These are phyloP conservation scores for Keiferia lycopersicella DNA, from an alignment of 2,888 invertebrate species.

Conservation along the genomic window DNA sequence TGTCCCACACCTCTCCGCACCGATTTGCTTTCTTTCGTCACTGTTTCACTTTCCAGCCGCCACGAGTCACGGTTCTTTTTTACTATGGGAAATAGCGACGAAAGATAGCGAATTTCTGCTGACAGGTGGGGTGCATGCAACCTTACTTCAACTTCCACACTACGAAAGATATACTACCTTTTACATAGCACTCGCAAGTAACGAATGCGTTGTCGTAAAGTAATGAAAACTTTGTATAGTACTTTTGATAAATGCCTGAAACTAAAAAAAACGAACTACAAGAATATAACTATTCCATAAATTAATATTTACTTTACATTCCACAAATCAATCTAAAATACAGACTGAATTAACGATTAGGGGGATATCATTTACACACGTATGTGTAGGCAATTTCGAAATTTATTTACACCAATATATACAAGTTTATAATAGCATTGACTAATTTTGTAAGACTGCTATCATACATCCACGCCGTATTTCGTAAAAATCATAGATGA, in stretches of 20 bases:
- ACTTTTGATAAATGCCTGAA: background rate
- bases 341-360: conserved; percentile 61
- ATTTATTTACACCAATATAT: conserved; percentile 29
- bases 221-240: background rate
- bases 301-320: conserved; percentile 48
- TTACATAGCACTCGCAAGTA: too few relatives aligned
- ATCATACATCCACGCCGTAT: conserved; percentile 22
- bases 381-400: conserved; percentile 23
- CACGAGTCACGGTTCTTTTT: too few relatives aligned
- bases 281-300: background rate
- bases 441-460: conserved; percentile 30
- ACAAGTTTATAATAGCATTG: conserved; percentile 22
- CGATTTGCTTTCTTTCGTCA: too few relatives aligned
- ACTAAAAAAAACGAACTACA: background rate
- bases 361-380: conserved; percentile 44
- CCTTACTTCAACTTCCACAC: too few relatives aligned
- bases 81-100: too few relatives aligned
- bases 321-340: conserved; percentile 51
- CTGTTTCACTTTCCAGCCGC: too few relatives aligned
- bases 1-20: too few relatives aligned
- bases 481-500: conserved; percentile 14
- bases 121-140: too few relatives aligned
- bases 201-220: too few relatives aligned
- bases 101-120: too few relatives aligned
- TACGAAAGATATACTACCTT: too few relatives aligned